phyloP scores from a whole-genome alignment of 2,113 vertebrate genomes.

The Leucoraja erinaceus region DNA sequence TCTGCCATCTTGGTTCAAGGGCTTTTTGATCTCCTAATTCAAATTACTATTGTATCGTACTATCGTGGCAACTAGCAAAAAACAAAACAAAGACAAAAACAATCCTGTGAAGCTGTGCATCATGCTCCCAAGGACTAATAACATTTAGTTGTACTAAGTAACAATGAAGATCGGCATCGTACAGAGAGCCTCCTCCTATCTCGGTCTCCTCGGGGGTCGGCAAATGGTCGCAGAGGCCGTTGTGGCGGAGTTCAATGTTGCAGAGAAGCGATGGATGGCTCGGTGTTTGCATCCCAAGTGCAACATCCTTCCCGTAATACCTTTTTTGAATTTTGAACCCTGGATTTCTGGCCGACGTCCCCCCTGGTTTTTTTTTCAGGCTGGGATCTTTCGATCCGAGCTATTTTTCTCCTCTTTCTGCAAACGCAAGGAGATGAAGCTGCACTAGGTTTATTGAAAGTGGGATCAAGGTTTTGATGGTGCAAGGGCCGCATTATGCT shows the following conservation, averaged over 20 bases:
- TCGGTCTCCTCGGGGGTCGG: background rate
- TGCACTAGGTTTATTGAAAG: background rate
- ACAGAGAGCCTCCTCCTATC: background rate
- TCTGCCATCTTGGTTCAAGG: slow-evolving; percentile 11
- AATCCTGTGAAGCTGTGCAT: slow-evolving; percentile 29
- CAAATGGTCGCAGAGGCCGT: background rate
- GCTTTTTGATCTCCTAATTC: slow-evolving; percentile 17
- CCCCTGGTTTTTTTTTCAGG: background rate
- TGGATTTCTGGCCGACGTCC: too few relatives aligned
- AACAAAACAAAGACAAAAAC: background rate
- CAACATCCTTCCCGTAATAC: background rate
- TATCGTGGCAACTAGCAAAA: slow-evolving; percentile 35
- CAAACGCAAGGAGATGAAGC: background rate
- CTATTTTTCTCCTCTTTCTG: background rate
- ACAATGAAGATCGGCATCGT: background rate
- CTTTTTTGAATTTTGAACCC: background rate
- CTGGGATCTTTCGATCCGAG: background rate
- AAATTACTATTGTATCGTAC: slow-evolving; percentile 9
- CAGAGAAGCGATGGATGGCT: background rate
- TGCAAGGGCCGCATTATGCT: background rate
- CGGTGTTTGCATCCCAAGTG: slow-evolving; percentile 9
- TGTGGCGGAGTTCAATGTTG: background rate
- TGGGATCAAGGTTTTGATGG: background rate
- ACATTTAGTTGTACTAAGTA: background rate
- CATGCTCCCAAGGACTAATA: background rate